phyloP scores from a whole-genome alignment of 2,797 vertebrate species.

The Morelia viridis region DNA sequence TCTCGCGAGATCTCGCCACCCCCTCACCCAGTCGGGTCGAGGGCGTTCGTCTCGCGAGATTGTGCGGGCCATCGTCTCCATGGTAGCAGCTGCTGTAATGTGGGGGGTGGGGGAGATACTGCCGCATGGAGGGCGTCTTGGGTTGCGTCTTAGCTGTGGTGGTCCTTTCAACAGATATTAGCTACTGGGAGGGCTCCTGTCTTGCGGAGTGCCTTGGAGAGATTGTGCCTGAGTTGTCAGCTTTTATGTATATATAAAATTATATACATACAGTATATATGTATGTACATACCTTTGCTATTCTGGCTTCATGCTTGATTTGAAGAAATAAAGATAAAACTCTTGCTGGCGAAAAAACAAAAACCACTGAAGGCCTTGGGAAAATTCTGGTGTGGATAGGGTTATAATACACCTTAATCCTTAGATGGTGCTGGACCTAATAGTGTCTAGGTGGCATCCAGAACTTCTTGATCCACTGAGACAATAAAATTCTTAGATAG shows the following conservation, averaged over 20 bases:
- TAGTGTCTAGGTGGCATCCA: not conserved
- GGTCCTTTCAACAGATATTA: not conserved
- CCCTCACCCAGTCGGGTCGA: not conserved
- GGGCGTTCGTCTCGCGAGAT: conserved; percentile 26
- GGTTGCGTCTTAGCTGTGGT: not conserved
- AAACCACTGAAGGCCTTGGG: not conserved
- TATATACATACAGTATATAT: not conserved
- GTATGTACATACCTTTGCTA: not conserved
- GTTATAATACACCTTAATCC: not conserved
- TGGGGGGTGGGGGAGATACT: not conserved
- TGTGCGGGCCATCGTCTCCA: not conserved
- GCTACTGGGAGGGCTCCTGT: not conserved
- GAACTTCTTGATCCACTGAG: not conserved
- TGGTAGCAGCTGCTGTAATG: conserved; percentile 19
- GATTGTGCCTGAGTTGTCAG: not conserved
- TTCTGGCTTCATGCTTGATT: not conserved
- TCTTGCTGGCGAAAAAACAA: not conserved
- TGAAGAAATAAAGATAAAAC: not conserved
- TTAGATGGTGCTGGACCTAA: not conserved
- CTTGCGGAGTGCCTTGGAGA: not conserved
- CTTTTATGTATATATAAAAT: not conserved
- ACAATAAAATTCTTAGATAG: not conserved
- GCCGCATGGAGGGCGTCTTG: not conserved
- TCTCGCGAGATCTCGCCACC: conserved; percentile 25
- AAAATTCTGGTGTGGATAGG: not conserved